A percentile compares a stretch with the other conserved stretches of the same genome.
phyloP scores from a whole-genome alignment of 2,888 invertebrate species.

The Nebria brevicollis region DNA sequence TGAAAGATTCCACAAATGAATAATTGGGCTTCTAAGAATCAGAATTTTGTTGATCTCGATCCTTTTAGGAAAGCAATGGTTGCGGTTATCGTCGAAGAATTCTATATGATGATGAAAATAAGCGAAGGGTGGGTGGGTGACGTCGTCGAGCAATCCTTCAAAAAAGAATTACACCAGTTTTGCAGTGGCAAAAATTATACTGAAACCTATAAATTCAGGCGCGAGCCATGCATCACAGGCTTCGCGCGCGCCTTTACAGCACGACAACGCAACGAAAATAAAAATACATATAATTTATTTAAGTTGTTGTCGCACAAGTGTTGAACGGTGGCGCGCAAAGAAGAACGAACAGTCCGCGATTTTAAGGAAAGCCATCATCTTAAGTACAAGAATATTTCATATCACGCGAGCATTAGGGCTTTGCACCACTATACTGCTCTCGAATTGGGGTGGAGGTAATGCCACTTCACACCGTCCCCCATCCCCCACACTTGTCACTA shows the following conservation, averaged over 20 bases:
- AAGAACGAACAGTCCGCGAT: conserved; percentile 54
- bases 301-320: conserved; percentile 39
- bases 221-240: conserved; percentile 36
- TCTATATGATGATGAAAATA: too few relatives aligned
- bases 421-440: too few relatives aligned
- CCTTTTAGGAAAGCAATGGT: too few relatives aligned
- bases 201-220: conserved; percentile 44
- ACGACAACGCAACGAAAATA: conserved; percentile 16
- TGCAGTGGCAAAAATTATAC: conserved; percentile 45
- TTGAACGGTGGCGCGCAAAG: background rate
- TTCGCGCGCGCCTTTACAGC: conserved; percentile 4
- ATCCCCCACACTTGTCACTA: too few relatives aligned
- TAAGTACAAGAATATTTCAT: conserved; percentile 65
- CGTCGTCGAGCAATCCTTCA: conserved; percentile 33
- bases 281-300: conserved; percentile 46
- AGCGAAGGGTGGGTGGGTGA: too few relatives aligned
- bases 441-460: too few relatives aligned
- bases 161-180: conserved; percentile 46
- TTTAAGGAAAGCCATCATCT: conserved; percentile 66
- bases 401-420: conserved; percentile 57
- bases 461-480: too few relatives aligned
- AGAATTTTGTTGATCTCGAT: too few relatives aligned
- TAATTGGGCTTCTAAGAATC: too few relatives aligned
- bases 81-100: too few relatives aligned
- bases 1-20: too few relatives aligned